Evolutionary conservation across 2,797 vertebrate species (phyloP), one percentile per base, ranked within the genome.

Genomic region (Leptodactylus fallax): DNA sequence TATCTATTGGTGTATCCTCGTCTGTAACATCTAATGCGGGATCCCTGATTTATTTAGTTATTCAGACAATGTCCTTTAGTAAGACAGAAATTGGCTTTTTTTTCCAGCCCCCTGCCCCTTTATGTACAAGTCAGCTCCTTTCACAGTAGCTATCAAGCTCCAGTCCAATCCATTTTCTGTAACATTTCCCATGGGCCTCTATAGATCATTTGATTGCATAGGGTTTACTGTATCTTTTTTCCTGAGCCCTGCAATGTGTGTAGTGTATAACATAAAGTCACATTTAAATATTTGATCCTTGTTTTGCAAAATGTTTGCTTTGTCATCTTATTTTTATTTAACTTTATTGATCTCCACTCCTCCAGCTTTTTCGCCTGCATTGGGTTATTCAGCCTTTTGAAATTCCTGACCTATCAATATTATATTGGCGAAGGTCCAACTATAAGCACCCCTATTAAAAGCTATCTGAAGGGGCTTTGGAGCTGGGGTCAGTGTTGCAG

Each of bases 51-150:
- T 58, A 56, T 79, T 79, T 58, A 58, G 77, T 17, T 56, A 79
- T 79, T 79, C 51, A 79, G 77, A 36, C 77, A 58, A 58, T 58
- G 71, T n/a, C 71, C 71, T 74, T 74, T 74, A 4, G 17, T 74
- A 21, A 49, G 9, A 51, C 45, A 49, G 45, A 74, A 49, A 74
- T 13, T 74, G 45, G 45, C 45, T 49, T 49, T n/a, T 49, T n/a
- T 21, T 17, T 74, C 71, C 71, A 74, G 45, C 19, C 16, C 12
- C 12, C 36, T 45, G 49, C 19, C 19, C 45, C 16, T 8, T 71
- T 47, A 72, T 36, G 36, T 19, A 72, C 67, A 71, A 36, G 36
- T 36, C 14, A 17, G 36, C 14, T 45, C 16, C 47, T 47, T 19
- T 45, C 2, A 45, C 27, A 21, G 36, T 47, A 45, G 2, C 27